Evolutionary conservation across 2,888 invertebrate genomes (phyloP).

Genomic region (Drosophila meridiana): DNA sequence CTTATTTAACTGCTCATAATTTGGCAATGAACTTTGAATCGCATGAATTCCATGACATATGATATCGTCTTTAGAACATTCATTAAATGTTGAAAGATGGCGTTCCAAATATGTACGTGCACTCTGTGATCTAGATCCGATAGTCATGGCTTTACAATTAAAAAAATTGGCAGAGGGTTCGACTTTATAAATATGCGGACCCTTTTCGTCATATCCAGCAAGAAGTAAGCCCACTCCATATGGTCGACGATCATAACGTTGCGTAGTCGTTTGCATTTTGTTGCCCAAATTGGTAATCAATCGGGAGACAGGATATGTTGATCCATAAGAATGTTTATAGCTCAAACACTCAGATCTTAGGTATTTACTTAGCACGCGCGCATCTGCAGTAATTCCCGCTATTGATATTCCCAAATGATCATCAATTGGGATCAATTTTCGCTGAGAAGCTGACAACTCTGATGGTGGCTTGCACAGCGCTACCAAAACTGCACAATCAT

Average conservation of each 20-base stretch:
- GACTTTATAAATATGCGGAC: constrained; percentile 98
- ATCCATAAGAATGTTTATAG: constrained; percentile 96
- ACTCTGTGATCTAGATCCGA: constrained; percentile 98
- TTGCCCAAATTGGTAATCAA: constrained; percentile 94
- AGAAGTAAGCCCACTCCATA: constrained; percentile 99
- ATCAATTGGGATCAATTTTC: constrained; percentile 98
- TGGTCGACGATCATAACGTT: constrained; percentile 98
- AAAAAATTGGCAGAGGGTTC: constrained; percentile 99
- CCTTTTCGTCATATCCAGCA: constrained; percentile 97
- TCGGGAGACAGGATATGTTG: constrained; percentile 93
- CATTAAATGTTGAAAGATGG: constrained; percentile 91
- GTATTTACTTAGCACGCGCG: constrained; percentile 95
- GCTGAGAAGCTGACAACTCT: constrained; percentile 98
- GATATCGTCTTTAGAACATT: constrained; percentile 92
- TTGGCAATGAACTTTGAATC: constrained; percentile 97
- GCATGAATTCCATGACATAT: constrained; percentile 97
- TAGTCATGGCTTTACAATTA: constrained; percentile 99
- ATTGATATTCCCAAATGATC: constrained; percentile 98
- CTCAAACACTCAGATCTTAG: constrained; percentile 98
- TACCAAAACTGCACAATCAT: constrained; percentile 96
- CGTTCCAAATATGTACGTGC: constrained; percentile 99
- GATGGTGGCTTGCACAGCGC: constrained; percentile 98
- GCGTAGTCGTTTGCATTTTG: constrained; percentile 99
- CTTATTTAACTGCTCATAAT: constrained; percentile 89
- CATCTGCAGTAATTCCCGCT: constrained; percentile 98